Evolutionary conservation across 2,113 vertebrate genomes (phyloP).

Genomic region (Tricholaema leucomelas): DNA sequence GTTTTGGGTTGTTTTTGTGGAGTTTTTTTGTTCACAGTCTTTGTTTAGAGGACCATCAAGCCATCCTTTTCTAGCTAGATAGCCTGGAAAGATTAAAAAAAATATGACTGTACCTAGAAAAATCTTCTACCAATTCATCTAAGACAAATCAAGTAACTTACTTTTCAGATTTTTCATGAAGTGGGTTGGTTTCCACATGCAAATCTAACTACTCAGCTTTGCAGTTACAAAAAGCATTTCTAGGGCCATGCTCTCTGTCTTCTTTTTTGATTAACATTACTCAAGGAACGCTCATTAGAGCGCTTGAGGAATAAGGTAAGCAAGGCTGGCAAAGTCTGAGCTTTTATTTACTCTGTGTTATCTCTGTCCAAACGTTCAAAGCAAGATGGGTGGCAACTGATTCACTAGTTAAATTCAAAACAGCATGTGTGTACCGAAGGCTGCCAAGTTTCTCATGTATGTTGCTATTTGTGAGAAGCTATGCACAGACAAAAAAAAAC

Average conservation of each 20-base stretch:
- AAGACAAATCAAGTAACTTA: background rate
- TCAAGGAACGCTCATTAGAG: conserved; percentile 6
- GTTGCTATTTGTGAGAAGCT: conserved; percentile 40
- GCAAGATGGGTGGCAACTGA: conserved; percentile 50
- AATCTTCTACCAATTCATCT: background rate
- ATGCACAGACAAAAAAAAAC: conserved; percentile 12
- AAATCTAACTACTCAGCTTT: background rate
- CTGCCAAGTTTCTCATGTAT: conserved; percentile 53
- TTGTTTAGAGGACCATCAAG: background rate
- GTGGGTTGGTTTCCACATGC: background rate
- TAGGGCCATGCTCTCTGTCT: background rate
- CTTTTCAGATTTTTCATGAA: background rate
- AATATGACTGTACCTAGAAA: background rate
- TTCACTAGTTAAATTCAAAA: conserved; percentile 49
- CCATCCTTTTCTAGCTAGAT: background rate
- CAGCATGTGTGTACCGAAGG: conserved; percentile 25
- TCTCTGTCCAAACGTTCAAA: conserved; percentile 60
- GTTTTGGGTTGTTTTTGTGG: background rate
- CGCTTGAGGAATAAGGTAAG: conserved; percentile 40
- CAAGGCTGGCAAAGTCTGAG: conserved; percentile 23
- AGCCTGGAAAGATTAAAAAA: background rate
- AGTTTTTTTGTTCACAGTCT: background rate
- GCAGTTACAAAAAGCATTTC: background rate
- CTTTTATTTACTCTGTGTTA: conserved; percentile 56
- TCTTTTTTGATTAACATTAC: background rate